A percentile compares a stretch with the other conserved stretches of the same genome.
These are phyloP conservation scores for Acromyrmex heyeri DNA, from an alignment of 1,140 invertebrate genomes.

Conservation along the genomic window DNA sequence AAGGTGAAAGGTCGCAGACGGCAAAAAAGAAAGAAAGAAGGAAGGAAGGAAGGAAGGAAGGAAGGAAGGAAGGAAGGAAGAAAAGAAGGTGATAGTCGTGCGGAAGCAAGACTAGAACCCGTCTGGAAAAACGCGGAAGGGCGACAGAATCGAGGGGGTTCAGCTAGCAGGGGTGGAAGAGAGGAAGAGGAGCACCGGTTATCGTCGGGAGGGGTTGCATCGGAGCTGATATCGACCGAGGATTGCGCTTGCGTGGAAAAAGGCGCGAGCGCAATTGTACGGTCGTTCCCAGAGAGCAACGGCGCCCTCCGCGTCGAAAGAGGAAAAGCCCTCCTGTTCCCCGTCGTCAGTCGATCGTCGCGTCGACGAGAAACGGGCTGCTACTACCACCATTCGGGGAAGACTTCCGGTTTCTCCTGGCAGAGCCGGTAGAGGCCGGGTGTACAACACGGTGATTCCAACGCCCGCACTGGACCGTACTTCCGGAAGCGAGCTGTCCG, in stretches of 20 bases:
- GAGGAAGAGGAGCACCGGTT: conserved; percentile 3
- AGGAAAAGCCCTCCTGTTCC: conserved; percentile 58
- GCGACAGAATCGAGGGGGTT: not conserved
- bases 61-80: too few relatives aligned
- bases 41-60: not conserved
- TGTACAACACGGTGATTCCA: conserved; percentile 80
- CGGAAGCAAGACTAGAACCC: not conserved
- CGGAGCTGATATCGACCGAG: conserved; percentile 79
- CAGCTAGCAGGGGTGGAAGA: not conserved
- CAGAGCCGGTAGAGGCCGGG: conserved; percentile 2
- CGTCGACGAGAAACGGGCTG: conserved; percentile 38
- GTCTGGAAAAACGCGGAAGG: conserved; percentile 32
- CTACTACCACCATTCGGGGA: conserved; percentile 39
- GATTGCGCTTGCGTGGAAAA: conserved; percentile 82
- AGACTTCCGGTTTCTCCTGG: conserved; percentile 57
- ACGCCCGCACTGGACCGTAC: conserved; percentile 78
- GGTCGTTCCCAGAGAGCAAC: conserved; percentile 71
- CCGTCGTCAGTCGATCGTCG: conserved; percentile 75
- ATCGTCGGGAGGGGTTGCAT: conserved; percentile 51
- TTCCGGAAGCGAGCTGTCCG: conserved; percentile 50
- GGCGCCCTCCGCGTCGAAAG: conserved; percentile 60
- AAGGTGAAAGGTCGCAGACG: conserved; percentile 26
- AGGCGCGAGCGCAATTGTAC: conserved; percentile 76
- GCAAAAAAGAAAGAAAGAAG: conserved; percentile 8
- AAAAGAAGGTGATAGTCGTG: not conserved